Conservation (phyloP, 2,888 invertebrate species). For the Aquatica leii region DNA sequence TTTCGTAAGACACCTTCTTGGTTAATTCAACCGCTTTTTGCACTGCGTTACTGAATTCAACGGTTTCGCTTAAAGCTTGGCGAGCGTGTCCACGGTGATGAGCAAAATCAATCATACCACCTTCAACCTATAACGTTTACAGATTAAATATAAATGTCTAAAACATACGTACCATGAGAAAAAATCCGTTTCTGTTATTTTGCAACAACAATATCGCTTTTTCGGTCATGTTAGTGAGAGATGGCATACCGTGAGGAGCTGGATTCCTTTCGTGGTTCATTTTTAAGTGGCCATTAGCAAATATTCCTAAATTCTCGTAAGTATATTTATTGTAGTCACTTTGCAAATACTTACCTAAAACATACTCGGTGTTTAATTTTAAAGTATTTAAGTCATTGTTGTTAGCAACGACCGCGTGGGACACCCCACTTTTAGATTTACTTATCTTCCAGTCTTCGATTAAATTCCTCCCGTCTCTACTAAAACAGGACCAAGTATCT, state of each 20-base stretch:
- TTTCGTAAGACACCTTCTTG: constrained; percentile 64
- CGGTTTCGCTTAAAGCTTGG: constrained; percentile 80
- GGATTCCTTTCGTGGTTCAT: constrained; percentile 76
- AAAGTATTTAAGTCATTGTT: constrained; percentile 70
- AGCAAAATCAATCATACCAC: constrained; percentile 85
- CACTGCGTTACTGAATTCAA: constrained; percentile 82
- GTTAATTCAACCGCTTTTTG: constrained; percentile 69
- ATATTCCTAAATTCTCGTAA: constrained; percentile 72
- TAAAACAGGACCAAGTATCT: constrained; percentile 64
- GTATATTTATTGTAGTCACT: neutral
- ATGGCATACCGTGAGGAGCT: constrained; percentile 75
- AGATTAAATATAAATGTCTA: too few species aligned
- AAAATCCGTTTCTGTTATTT: constrained; percentile 72
- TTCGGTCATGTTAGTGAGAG: constrained; percentile 80
- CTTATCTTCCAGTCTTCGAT: constrained; percentile 74
- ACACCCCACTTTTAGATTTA: constrained; percentile 58
- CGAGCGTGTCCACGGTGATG: constrained; percentile 84
- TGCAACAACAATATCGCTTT: constrained; percentile 76
- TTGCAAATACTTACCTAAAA: constrained; percentile 69
- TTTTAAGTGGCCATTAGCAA: constrained; percentile 80
- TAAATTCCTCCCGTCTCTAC: constrained; percentile 79
- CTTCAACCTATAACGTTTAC: constrained; percentile 78
- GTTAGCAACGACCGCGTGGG: constrained; percentile 72
- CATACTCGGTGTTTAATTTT: constrained; percentile 71
- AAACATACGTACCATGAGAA: constrained; percentile 70